Percentiles rank a stretch among this genome's conserved stretches.
These are phyloP conservation scores for Dione vanillae DNA, from an alignment of 2,888 invertebrate species.

Conservation along the genomic window DNA sequence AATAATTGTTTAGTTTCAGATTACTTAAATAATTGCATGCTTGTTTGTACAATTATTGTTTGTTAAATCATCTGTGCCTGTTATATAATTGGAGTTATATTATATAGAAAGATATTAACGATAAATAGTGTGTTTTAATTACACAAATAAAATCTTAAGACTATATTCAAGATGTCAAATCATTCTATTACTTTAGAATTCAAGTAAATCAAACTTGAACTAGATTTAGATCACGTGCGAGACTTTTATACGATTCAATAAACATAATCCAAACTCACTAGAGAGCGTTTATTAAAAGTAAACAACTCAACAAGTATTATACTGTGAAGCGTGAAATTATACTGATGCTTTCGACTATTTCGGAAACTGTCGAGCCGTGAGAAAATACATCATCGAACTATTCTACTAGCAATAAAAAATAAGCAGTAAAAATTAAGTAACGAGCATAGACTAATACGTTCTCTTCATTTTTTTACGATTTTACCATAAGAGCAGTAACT, in stretches of 20 bases:
- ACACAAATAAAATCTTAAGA: background rate
- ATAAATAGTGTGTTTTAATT: background rate
- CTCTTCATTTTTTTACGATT: background rate
- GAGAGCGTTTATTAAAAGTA: slow-evolving; percentile 28
- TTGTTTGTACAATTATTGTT: background rate
- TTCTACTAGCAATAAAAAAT: slow-evolving; percentile 6
- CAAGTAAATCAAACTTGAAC: background rate
- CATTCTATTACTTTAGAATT: background rate
- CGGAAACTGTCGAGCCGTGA: slow-evolving; percentile 55
- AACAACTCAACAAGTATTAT: slow-evolving; percentile 43
- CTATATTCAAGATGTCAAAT: background rate
- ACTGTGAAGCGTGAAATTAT: slow-evolving; percentile 61
- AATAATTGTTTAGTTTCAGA: background rate
- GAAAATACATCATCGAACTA: slow-evolving; percentile 35
- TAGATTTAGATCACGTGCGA: background rate
- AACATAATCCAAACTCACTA: slow-evolving; percentile 12
- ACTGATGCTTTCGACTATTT: slow-evolving; percentile 52
- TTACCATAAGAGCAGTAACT: background rate
- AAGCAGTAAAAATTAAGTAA: background rate
- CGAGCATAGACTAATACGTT: background rate
- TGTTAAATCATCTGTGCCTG: background rate
- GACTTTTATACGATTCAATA: slow-evolving; percentile 2
- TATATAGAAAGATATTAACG: background rate
- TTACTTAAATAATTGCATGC: background rate
- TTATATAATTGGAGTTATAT: background rate